Percentiles rank a stretch among this genome's conserved stretches.
These are phyloP conservation scores for Anguilla pacifica DNA, from an alignment of 2,797 vertebrate species.

Conservation along the genomic window DNA sequence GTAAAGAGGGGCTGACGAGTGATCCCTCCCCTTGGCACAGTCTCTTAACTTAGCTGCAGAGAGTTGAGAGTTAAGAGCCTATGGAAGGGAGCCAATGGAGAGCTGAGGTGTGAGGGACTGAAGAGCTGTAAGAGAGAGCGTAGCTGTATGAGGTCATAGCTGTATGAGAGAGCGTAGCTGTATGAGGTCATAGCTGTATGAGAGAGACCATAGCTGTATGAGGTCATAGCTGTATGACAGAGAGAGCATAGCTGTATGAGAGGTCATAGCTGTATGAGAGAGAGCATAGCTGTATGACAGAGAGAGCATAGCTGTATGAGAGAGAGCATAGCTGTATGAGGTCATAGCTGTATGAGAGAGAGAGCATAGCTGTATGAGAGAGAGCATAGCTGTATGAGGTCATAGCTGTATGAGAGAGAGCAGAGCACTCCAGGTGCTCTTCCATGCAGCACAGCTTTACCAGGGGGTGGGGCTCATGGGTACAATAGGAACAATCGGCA, in stretches of 20 bases:
- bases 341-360: background rate
- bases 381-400: background rate
- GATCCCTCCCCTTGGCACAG: background rate
- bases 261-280: background rate
- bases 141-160: background rate
- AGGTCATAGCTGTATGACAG: background rate
- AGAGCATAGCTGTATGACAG: no score
- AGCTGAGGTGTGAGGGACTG: background rate
- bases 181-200: background rate
- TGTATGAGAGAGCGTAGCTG: background rate
- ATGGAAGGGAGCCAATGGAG: background rate
- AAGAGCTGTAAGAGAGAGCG: background rate
- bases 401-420: background rate
- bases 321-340: background rate
- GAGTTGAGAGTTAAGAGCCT: no score
- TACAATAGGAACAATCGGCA: background rate
- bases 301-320: background rate
- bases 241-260: background rate
- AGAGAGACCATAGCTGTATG: background rate
- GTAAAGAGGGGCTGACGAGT: constrained; percentile 10
- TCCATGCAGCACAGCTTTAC: background rate
- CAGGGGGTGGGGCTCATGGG: constrained; percentile 10
- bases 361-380: background rate
- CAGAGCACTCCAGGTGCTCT: background rate
- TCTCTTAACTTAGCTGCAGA: background rate